Base-by-base conservation (phyloP, 2,888 invertebrate genomes). In the Coelogynopora nodosa region DNA sequence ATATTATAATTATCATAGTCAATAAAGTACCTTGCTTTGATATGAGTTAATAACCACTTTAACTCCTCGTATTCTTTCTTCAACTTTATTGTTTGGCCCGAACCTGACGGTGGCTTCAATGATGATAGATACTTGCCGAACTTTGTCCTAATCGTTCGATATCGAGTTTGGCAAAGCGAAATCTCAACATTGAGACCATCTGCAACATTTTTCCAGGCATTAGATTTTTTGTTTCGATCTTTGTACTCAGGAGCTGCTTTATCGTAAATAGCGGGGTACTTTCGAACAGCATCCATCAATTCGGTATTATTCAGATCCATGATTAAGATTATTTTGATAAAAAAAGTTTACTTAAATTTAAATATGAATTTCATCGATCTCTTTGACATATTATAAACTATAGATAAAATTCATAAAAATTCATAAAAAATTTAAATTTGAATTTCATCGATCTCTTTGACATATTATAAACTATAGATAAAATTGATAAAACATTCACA, bases 21-120 rank as follows among this genome's bases (percentile, higher is more conserved):
- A n/a, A n/a, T n/a, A n/a, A n/a, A n/a, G n/a, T n/a, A n/a, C n/a
- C n/a, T n/a, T n/a, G n/a, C n/a, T n/a, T n/a, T n/a, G n/a, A n/a
- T n/a, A n/a, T n/a, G n/a, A n/a, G n/a, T n/a, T n/a, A n/a, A n/a
- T n/a, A n/a, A n/a, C n/a, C n/a, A n/a, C n/a, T n/a, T n/a, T n/a
- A n/a, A n/a, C n/a, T n/a, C n/a, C n/a, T n/a, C n/a, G n/a, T n/a
- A n/a, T n/a, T n/a, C n/a, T n/a, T n/a, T n/a, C n/a, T n/a, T n/a
- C n/a, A n/a, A n/a, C 23, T 84, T 84, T 84, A 30, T 31, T 1
- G 84, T 31, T 26, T 84, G 84, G 27, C 31, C 30, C 31, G 84
- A 10, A 10, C 31, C 67, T 5, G 49, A 31, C 23, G 84, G 31
- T 84, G 49, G 31, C 0, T 49, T 49, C 49, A 49, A 49, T 49